These are phyloP conservation scores for Sitophilus oryzae DNA, from an alignment of 1,140 invertebrate genomes.

Conservation along the genomic window DNA sequence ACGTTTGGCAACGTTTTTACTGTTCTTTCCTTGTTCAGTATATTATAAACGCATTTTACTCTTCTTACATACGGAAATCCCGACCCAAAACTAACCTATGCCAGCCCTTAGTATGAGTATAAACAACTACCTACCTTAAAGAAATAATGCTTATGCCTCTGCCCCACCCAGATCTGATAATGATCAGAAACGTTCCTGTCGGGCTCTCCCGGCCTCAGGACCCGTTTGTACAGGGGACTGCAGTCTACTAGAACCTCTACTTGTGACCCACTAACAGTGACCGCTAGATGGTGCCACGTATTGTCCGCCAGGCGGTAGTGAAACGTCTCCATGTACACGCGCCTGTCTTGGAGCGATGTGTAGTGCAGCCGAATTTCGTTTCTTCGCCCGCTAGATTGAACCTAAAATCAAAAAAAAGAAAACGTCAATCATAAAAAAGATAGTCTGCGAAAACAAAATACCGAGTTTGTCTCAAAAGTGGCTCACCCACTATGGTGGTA, in stretches of 20 bases:
- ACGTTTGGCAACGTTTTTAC: no score
- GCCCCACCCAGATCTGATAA: conserved; percentile 77
- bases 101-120: no score
- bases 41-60: no score
- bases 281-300: conserved; percentile 78
- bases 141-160: conserved; percentile 78
- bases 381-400: conserved; percentile 81
- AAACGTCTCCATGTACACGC: conserved; percentile 76
- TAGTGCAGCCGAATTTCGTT: conserved; percentile 78
- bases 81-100: no score
- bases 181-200: conserved; percentile 69
- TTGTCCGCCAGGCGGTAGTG: conserved; percentile 78
- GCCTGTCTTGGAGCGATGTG: conserved; percentile 55
- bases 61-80: no score
- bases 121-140: conserved; percentile 71
- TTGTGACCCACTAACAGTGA: conserved; percentile 75
- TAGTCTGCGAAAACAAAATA: no score
- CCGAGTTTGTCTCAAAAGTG: no score
- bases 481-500: no score
- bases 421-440: no score
- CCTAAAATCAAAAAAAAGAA: no score
- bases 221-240: conserved; percentile 71
- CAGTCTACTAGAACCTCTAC: conserved; percentile 81
- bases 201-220: conserved; percentile 55
- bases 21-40: no score